Conservation (phyloP, 2,113 vertebrate species). For the Pterocles burchelli region DNA sequence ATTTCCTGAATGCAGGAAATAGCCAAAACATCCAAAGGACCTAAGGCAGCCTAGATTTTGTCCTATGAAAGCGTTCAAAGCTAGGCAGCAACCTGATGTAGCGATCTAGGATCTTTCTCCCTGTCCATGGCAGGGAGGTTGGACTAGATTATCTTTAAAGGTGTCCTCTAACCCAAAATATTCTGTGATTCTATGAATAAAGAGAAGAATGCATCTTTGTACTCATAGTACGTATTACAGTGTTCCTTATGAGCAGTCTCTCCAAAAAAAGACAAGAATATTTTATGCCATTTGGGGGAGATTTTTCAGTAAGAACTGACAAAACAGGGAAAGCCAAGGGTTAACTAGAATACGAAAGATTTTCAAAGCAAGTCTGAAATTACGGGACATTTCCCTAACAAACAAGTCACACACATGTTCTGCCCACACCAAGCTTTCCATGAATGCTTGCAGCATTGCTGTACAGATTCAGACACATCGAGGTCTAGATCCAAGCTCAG, state of each 20-base stretch:
- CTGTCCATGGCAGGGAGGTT: too few relatives aligned
- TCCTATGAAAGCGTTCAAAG: not conserved
- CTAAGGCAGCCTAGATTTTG: not conserved
- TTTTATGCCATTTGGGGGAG: not conserved
- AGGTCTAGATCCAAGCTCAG: not conserved
- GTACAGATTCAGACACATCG: not conserved
- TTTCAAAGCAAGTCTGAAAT: not conserved
- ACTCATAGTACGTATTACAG: not conserved
- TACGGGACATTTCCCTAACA: not conserved
- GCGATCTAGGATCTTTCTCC: too few relatives aligned
- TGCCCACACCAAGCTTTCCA: not conserved
- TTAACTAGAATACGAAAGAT: not conserved
- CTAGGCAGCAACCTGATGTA: too few relatives aligned
- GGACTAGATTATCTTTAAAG: too few relatives aligned
- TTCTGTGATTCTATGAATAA: not conserved
- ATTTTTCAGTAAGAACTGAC: not conserved
- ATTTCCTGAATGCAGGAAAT: not conserved
- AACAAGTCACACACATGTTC: not conserved
- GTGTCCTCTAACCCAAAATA: too few relatives aligned
- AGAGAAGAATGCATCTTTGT: not conserved
- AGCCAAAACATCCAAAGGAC: not conserved
- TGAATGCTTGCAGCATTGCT: fast-evolving
- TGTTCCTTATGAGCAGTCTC: not conserved
- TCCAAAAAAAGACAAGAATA: not conserved
- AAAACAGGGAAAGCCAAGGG: not conserved